phyloP scores from a whole-genome alignment of 1,140 invertebrate genomes.

The Meteorus sp. region DNA sequence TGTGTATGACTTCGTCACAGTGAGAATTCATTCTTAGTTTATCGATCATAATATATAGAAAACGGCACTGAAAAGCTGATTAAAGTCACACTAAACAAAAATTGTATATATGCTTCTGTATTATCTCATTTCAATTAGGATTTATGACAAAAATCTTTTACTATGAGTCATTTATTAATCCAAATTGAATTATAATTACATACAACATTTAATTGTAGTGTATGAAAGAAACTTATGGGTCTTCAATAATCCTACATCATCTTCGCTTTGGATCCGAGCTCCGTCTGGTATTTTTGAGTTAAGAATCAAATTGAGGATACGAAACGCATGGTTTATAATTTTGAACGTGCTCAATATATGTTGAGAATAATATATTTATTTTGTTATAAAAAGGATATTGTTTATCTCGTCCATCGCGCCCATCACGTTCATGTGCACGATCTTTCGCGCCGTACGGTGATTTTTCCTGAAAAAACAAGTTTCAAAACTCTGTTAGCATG shows the following conservation, averaged over 20 bases:
- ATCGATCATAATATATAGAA: no score
- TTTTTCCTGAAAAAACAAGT: slow-evolving; percentile 66
- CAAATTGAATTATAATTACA: slow-evolving; percentile 56
- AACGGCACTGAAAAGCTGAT: no score
- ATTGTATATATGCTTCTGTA: slow-evolving; percentile 26
- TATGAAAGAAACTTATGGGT: slow-evolving; percentile 57
- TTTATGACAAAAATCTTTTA: slow-evolving; percentile 43
- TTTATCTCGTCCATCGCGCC: slow-evolving; percentile 70
- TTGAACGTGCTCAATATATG: background rate
- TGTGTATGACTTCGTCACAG: no score
- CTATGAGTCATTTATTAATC: slow-evolving; percentile 52
- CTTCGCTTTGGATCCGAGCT: slow-evolving; percentile 63
- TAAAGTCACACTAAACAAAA: background rate
- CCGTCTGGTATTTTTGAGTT: slow-evolving; percentile 59
- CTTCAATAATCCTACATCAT: slow-evolving; percentile 54
- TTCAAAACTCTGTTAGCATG: slow-evolving; percentile 9
- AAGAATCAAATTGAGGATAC: slow-evolving; percentile 42
- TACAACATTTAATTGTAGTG: slow-evolving; percentile 56
- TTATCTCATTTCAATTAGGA: slow-evolving; percentile 47
- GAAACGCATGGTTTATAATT: background rate
- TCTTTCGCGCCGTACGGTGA: slow-evolving; percentile 68
- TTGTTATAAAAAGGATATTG: slow-evolving; percentile 76
- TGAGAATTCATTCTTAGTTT: no score
- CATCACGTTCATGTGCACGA: slow-evolving; percentile 68
- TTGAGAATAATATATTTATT: slow-evolving; percentile 29